These are phyloP conservation scores for Merops nubicus DNA, from an alignment of 2,113 vertebrate genomes.

Conservation along the genomic window DNA sequence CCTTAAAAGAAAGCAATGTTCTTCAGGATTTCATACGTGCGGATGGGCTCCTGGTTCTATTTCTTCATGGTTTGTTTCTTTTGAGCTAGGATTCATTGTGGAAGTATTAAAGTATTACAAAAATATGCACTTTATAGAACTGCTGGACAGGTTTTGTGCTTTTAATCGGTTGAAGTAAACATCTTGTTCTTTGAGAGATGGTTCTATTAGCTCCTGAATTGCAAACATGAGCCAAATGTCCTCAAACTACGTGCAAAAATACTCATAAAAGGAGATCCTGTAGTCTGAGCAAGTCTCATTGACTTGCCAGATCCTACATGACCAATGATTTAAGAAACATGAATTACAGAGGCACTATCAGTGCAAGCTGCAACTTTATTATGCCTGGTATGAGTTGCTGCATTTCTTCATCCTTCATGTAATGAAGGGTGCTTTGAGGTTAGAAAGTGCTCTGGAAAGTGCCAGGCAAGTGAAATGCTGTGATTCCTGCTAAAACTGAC, in stretches of 20 bases:
- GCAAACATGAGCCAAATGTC: neutral
- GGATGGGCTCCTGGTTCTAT: neutral
- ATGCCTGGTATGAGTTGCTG: neutral
- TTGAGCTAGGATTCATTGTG: neutral
- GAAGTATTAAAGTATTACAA: neutral
- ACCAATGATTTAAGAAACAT: neutral
- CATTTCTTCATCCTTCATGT: neutral
- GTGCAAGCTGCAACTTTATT: neutral
- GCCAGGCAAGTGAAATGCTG: neutral
- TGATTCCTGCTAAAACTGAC: neutral
- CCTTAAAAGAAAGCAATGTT: neutral
- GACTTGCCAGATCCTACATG: neutral
- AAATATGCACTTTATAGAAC: neutral
- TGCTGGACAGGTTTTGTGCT: neutral
- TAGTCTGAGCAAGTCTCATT: neutral
- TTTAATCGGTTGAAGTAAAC: neutral
- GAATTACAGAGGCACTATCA: neutral
- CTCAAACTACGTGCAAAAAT: neutral
- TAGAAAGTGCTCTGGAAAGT: neutral
- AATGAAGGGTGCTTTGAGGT: neutral
- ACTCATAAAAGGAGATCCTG: neutral
- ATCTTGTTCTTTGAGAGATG: neutral
- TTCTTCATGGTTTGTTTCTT: neutral
- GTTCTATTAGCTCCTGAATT: neutral
- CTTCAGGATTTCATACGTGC: neutral